Base-by-base conservation (phyloP, 2,113 vertebrate genomes). In the Periophthalmodon schlosseri region DNA sequence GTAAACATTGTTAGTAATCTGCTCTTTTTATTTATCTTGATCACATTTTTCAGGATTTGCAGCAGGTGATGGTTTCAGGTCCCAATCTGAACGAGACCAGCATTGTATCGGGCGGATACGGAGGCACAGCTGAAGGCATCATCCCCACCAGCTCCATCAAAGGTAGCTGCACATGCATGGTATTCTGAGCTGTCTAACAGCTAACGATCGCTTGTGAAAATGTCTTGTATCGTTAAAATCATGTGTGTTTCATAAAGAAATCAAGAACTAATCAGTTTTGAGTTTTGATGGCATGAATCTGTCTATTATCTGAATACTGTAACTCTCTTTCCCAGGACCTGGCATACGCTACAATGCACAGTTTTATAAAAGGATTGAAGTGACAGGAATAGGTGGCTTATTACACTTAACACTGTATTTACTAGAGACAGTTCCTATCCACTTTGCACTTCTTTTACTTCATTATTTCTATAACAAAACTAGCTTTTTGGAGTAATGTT, bases 31-130 rank as follows among this genome's bases (percentile, higher is more conserved):
- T 8, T 73, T 58, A 12, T 61, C 24, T 23, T 21, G 4, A 33
- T 71, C 66, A 72, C 58, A 69, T 10, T 74, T 28, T 79, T 20
- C 78, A 97, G 98, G 98, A 99, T 87, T 92, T 99, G 72, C 97
- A 98, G 93, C 98, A 99, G 90, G 96, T 99, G 86, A 99, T 99
- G 98, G 98, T 98, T 47, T 99, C 97, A 0, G 98, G 97, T 50
- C 98, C 97, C 68, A 98, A 99, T 86, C 95, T 99, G 54, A 99
- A 99, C 0, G 98, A 99, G 91, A 99, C 96, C 67, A 98, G 95
- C 92, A 96, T 99, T 0, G 98, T 99, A 11, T 99, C 97, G 0
- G 97, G 97, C 0, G 97, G 97, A 77, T 99, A 99, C 0, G 97
- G 97, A 50, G 97, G 97, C 84, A 95, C 96, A 0, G 93, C 94